Percentiles rank a stretch among this genome's conserved stretches.
Evolutionary conservation across 2,113 vertebrate genomes (phyloP).

Genomic region (Campylomormyrus numenius): DNA sequence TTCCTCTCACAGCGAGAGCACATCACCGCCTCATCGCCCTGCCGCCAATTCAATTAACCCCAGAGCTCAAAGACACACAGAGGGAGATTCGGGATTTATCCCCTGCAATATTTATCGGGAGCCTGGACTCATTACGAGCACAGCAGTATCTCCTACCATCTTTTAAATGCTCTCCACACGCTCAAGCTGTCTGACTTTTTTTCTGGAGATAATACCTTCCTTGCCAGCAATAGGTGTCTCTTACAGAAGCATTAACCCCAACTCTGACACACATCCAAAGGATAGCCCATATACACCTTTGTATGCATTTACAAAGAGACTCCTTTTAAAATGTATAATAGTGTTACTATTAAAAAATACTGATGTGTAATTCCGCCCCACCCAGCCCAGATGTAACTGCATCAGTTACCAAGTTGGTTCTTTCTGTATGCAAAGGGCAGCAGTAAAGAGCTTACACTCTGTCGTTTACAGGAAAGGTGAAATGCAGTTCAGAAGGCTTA

Average conservation of each 20-base stretch:
- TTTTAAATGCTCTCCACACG: slow-evolving; percentile 18
- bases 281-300: background rate
- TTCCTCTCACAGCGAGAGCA: slow-evolving; percentile 1
- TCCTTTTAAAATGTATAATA: background rate
- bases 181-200: slow-evolving; percentile 8
- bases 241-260: background rate
- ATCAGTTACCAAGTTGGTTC: background rate
- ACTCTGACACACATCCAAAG: background rate
- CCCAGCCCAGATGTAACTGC: background rate
- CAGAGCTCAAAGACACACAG: slow-evolving; percentile 20
- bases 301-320: background rate
- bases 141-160: slow-evolving; percentile 16
- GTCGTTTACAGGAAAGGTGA: background rate
- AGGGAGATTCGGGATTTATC: slow-evolving; percentile 24
- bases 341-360: background rate
- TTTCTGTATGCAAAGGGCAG: background rate
- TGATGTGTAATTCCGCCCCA: background rate
- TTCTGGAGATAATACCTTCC: background rate
- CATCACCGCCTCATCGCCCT: background rate
- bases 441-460: background rate
- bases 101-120: slow-evolving; percentile 26
- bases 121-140: slow-evolving; percentile 22
- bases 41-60: slow-evolving; percentile 32
- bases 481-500: background rate
- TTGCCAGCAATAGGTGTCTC: background rate